Percentiles rank a stretch among this genome's conserved stretches.
These are phyloP conservation scores for Euplexia lucipara DNA, from an alignment of 2,888 invertebrate species.

Conservation along the genomic window DNA sequence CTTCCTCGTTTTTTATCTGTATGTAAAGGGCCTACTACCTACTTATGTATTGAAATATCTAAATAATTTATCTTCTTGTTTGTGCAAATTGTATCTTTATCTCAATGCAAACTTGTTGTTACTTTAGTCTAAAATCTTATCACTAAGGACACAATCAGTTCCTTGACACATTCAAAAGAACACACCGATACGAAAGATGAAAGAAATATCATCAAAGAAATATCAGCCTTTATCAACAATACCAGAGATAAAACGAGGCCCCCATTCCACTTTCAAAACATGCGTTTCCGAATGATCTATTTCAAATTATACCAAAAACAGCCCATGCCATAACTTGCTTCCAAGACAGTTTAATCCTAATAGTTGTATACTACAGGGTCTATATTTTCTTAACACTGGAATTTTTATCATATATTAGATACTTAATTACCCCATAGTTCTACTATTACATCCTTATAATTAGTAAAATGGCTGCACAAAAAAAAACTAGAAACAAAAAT, in stretches of 20 bases:
- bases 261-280: neutral
- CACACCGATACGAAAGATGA: neutral
- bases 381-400: neutral
- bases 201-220: no score
- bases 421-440: no score
- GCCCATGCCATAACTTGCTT: neutral
- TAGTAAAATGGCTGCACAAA: no score
- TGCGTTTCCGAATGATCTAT: neutral
- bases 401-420: neutral
- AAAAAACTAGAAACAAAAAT: no score
- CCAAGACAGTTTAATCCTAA: neutral
- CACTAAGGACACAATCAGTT: constrained; percentile 5
- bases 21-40: no score
- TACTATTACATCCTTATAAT: no score
- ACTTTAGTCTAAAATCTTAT: constrained; percentile 12
- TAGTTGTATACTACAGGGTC: neutral
- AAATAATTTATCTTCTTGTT: constrained; percentile 8
- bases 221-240: no score
- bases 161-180: constrained; percentile 1
- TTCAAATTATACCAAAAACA: no score
- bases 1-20: neutral
- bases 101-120: constrained; percentile 3
- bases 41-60: neutral
- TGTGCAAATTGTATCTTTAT: constrained; percentile 26
- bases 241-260: neutral